A percentile compares a stretch with the other conserved stretches of the same genome.
Conservation (phyloP, 2,888 invertebrate genomes). For the Rhopalosiphum nymphaeae region DNA sequence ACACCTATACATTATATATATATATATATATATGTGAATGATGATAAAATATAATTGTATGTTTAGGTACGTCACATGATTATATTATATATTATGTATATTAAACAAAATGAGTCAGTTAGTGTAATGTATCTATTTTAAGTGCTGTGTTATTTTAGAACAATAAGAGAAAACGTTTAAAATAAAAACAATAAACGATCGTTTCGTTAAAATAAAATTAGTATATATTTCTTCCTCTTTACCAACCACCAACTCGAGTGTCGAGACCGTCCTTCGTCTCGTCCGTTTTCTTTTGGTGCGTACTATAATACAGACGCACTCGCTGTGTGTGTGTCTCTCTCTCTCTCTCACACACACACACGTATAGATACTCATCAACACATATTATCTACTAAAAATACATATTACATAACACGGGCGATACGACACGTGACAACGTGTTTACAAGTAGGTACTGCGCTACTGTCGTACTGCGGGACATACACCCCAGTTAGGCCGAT, state of each 20-base stretch:
- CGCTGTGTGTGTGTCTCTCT: neutral
- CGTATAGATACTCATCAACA: neutral
- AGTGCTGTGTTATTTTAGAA: slow-evolving; percentile 64
- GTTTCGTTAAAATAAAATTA: slow-evolving; percentile 39
- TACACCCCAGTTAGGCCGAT: neutral
- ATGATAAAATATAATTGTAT: neutral
- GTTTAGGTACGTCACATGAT: neutral
- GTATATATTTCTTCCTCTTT: neutral
- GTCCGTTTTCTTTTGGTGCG: neutral
- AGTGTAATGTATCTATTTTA: slow-evolving; percentile 47
- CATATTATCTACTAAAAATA: neutral
- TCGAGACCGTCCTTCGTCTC: neutral
- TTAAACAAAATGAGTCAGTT: slow-evolving; percentile 46
- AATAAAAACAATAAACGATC: slow-evolving; percentile 53
- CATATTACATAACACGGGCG: neutral
- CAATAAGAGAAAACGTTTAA: slow-evolving; percentile 51
- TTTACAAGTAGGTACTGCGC: neutral
- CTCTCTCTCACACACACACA: too few species aligned
- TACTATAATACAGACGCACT: neutral
- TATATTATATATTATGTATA: neutral
- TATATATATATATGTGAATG: neutral
- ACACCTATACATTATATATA: neutral
- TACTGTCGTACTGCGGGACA: neutral
- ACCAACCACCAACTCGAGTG: neutral
- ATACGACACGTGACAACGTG: neutral